A percentile compares a stretch with the other conserved stretches of the same genome.
Conservation (phyloP, 2,797 vertebrate species). For the Notoglanidium macrostoma region DNA sequence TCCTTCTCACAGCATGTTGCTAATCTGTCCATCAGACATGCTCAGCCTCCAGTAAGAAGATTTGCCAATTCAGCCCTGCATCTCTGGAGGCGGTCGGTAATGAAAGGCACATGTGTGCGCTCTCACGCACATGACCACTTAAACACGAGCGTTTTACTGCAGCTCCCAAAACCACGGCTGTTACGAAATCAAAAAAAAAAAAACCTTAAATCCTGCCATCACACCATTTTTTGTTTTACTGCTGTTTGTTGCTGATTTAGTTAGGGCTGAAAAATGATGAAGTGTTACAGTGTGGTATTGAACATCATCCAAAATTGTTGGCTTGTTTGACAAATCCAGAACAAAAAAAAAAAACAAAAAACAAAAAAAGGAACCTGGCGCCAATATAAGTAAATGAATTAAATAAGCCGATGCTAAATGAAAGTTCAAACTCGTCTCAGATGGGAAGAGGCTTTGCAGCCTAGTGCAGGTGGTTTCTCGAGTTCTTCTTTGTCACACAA, state of each 20-base stretch:
- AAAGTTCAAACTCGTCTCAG: not conserved
- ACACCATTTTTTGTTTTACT: not conserved
- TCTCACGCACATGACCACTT: conserved; percentile 71
- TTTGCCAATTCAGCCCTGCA: conserved; percentile 84
- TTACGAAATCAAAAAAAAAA: conserved; percentile 13
- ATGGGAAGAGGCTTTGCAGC: not conserved
- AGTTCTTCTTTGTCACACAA: conserved; percentile 49
- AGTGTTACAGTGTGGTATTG: not conserved
- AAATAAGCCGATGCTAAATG: not conserved
- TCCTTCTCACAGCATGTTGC: conserved; percentile 59
- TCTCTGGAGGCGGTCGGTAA: conserved; percentile 82
- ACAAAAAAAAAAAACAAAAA: not conserved
- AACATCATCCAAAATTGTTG: not conserved
- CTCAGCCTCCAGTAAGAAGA: conserved; percentile 78
- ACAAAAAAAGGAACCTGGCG: not conserved
- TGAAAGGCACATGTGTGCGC: conserved; percentile 79
- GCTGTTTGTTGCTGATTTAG: conserved; percentile 2
- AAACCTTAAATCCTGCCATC: not conserved
- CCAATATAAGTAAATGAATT: not conserved
- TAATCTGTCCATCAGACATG: conserved; percentile 81
- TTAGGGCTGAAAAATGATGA: not conserved
- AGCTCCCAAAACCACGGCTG: conserved; percentile 35
- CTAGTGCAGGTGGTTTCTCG: not conserved
- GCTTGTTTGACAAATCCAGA: not conserved
- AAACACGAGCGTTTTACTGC: conserved; percentile 56